Base-by-base conservation (phyloP, 2,888 invertebrate genomes). In the Xestia rhomboidea region DNA sequence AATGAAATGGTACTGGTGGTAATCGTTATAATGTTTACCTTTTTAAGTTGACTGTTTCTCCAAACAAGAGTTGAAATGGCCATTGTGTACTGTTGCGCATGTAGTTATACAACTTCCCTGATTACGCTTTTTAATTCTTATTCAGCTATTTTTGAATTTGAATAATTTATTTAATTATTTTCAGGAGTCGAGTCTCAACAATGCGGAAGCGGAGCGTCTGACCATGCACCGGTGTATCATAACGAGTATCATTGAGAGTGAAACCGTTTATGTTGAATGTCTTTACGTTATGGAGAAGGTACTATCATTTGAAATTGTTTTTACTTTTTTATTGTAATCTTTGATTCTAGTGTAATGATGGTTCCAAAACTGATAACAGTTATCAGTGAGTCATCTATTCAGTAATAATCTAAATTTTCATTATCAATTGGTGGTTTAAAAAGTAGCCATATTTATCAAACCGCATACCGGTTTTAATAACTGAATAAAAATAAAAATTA, bases 141-240 rank as follows among this genome's bases (percentile, higher is more conserved):
- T 78, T 77, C 76, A 62, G 71, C 54, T 71, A 73, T 78, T 74
- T 77, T 73, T 75, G 66, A 18, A 76, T 71, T 63, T 77, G 38
- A 70, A 85, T 79, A 79, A 77, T 78, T 66, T 68, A 72, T 79
- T 71, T 77, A 66, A 41, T 79, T 88, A 78, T 73, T 90, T 92
- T 64, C 89, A 96, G 96, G 96, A 96, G 83, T 93, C 95, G 2
- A 94, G 83, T 79, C 97, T 95, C 89, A 97, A 96, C 90, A 97
- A 97, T 94, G 97, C 97, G 66, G 98, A 98, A 90, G 98, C 98
- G 24, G 98, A 98, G 92, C 97, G 98, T 86, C 97, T 98, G 80
- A 98, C 98, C 72, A 99, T 99, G 98, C 98, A 99, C 90, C 98
- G 98, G 90, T 98, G 98, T 92, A 99, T 99, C 91, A 97, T 99